phyloP scores from a whole-genome alignment of 2,113 vertebrate genomes.

The Aplodontia rufa region DNA sequence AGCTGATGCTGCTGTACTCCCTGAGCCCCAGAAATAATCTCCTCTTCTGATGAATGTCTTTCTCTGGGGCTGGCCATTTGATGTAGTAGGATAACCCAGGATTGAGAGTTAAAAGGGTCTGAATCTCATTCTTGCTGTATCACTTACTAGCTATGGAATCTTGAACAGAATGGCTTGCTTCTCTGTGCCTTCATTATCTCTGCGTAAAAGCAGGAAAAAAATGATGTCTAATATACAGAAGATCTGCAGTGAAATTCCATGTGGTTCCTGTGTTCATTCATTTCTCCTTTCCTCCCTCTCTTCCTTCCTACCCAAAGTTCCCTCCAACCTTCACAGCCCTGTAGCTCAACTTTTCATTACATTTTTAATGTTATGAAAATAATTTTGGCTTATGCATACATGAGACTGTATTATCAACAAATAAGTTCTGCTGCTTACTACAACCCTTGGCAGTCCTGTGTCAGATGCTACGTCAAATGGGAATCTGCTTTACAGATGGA shows the following conservation, averaged over 20 bases:
- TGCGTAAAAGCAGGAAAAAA: neutral
- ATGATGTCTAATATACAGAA: neutral
- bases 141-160: neutral
- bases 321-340: neutral
- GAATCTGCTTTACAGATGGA: neutral
- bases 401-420: neutral
- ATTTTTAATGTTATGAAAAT: neutral
- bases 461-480: neutral
- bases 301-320: neutral
- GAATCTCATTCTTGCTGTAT: neutral
- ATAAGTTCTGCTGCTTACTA: neutral
- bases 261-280: neutral
- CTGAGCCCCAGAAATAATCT: neutral
- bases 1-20: neutral
- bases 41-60: neutral
- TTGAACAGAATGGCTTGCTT: neutral
- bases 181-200: neutral
- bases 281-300: too few species aligned
- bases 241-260: neutral
- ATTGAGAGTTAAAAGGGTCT: neutral
- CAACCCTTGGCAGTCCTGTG: neutral
- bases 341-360: neutral
- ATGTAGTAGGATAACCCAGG: neutral
- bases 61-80: neutral
- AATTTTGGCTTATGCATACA: neutral